Base-by-base conservation (phyloP, 1,140 invertebrate species). In the Chrysoperla carnea region DNA sequence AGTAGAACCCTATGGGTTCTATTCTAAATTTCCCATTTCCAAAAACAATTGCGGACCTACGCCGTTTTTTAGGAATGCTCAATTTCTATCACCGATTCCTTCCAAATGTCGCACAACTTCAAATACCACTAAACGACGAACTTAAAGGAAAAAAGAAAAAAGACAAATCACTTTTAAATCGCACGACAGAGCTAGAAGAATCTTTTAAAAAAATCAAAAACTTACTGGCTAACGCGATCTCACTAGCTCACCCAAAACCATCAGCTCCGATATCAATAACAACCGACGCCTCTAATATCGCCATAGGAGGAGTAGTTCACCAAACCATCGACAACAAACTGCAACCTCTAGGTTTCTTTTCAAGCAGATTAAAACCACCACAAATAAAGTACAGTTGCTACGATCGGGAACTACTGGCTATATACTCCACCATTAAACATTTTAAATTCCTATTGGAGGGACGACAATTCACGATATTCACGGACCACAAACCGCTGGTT, bases 361-460 rank as follows among this genome's bases (percentile, higher is more conserved):
- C 42, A 38, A 43, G 38, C 29, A 62, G 60, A 44, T 40, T 66
- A 0, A 52, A 36, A 6, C 31, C 47, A 12, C 39, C 53, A 1
- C 50, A 67, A 48, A 33, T 43, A 13, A 56, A 58, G 23, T 64
- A 64, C 36, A 52, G 50, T 8, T 51, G 59, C 3, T 68, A 61
- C 49, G 63, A 66, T 43, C 42, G 60, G 6, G 65, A 72, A 49
- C 46, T 70, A 1, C 40, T 69, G 6, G 67, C 61, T 1, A 59
- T 65, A 14, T 70, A 67, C 48, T 9, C 42, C 9, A 50, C 56
- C 0, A 41, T 64, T 14, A 48, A 43, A 35, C 39, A 58, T 37
- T 60, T 61, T 45, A 14, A 41, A 11, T 50, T 53, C 37, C 36
- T 56, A 39, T 8, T 61, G n/a, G 52, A 60, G 46, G 54, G 46